Percentiles rank a stretch among this genome's conserved stretches.
Conservation (phyloP, 1,140 invertebrate species). For the Drosophila elegans region DNA sequence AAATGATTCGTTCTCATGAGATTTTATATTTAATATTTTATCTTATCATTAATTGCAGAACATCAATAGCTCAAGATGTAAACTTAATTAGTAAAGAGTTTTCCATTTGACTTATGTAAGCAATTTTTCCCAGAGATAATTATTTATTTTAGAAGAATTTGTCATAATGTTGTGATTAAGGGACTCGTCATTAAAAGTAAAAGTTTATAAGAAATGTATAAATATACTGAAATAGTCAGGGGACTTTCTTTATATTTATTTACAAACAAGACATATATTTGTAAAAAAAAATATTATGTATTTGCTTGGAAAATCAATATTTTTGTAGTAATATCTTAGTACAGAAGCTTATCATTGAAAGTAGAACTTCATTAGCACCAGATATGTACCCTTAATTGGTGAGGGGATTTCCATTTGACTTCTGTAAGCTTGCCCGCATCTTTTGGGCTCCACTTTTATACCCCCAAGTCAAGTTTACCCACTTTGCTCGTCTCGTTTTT, state of each 20-base stretch:
- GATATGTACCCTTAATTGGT: not conserved
- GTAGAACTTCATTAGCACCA: not conserved
- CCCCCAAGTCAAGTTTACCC: slow-evolving; percentile 7
- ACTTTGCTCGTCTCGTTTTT: slow-evolving; percentile 10
- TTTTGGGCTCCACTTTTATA: slow-evolving; percentile 5
- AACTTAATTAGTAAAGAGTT: no score
- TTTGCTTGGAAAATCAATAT: not conserved
- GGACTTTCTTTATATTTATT: no score
- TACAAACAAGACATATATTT: no score
- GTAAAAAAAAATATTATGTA: no score
- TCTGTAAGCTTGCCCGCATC: slow-evolving; percentile 7
- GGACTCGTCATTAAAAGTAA: not conserved
- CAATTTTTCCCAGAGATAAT: no score
- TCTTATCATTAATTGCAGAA: no score
- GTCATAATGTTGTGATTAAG: not conserved
- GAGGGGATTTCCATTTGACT: not conserved
- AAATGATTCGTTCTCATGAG: no score
- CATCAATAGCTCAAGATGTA: no score
- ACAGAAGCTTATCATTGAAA: not conserved
- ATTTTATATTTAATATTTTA: no score
- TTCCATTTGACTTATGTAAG: no score
- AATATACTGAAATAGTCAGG: no score
- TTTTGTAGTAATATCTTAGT: not conserved
- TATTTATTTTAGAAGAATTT: no score
- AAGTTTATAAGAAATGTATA: not conserved